A percentile compares a stretch with the other conserved stretches of the same genome.
phyloP scores from a whole-genome alignment of 1,140 invertebrate genomes.

The Luehdorfia chinensis region DNA sequence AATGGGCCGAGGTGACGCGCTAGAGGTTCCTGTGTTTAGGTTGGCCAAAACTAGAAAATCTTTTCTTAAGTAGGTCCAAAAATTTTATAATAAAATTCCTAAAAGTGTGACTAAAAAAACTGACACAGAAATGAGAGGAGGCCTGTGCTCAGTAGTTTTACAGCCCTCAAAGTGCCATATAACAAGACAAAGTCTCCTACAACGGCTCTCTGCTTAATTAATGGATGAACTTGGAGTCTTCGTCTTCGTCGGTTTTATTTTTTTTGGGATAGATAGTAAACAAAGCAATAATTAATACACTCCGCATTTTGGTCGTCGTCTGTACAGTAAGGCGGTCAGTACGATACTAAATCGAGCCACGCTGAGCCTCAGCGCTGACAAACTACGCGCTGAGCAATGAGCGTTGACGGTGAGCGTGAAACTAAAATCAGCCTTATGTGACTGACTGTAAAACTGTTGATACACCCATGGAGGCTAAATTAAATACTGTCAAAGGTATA shows the following conservation, averaged over 20 bases:
- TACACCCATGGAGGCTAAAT: slow-evolving; percentile 18
- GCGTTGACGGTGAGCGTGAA: no score
- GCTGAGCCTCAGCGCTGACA: slow-evolving; percentile 10
- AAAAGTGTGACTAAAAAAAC: no score
- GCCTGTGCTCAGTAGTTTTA: no score
- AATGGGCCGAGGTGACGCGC: no score
- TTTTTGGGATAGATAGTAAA: slow-evolving; percentile 10
- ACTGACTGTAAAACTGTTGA: slow-evolving; percentile 17
- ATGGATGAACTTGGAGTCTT: slow-evolving; percentile 18
- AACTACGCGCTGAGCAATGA: slow-evolving; percentile 1
- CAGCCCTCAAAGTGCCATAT: slow-evolving; percentile 3
- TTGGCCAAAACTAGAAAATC: no score
- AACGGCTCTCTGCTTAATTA: slow-evolving; percentile 16
- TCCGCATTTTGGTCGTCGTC: slow-evolving; percentile 5
- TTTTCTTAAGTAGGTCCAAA: no score
- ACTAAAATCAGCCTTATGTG: slow-evolving; percentile 1
- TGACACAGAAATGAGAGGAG: no score
- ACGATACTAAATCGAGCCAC: slow-evolving; percentile 14
- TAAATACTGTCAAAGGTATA: slow-evolving; percentile 12
- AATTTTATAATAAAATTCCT: no score
- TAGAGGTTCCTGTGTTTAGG: no score
- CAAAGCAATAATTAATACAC: slow-evolving; percentile 1
- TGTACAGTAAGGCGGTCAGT: slow-evolving; percentile 11
- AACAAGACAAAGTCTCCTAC: slow-evolving; percentile 14
- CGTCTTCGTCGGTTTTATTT: slow-evolving; percentile 2